Evolutionary conservation across 2,888 invertebrate species (phyloP), one percentile per base, ranked within the genome.

Genomic region (Eupithecia dodoneata): DNA sequence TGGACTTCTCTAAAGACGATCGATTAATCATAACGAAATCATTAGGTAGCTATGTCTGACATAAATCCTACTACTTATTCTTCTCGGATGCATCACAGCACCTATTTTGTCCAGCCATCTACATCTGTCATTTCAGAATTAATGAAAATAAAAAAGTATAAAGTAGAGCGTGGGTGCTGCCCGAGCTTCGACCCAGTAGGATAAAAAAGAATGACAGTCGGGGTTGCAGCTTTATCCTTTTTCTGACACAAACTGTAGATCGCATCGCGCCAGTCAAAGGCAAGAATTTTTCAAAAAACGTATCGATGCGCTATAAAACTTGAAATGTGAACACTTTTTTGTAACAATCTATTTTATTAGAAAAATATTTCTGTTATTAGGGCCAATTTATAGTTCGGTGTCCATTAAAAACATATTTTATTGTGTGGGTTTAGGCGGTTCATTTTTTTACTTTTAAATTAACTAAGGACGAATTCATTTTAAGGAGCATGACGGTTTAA

Each of bases 331-430:
- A 89, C 91, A 88, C 88, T 81, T 92, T 94, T 94, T 93, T 93
- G 86, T 91, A 83, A 67, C 82, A 77, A 84, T 84, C 87, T 86
- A 88, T 89, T 88, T 90, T 89, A 88, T 87, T 87, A 87, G 87
- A 90, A 91, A 93, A 93, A 93, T 94, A 93, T 93, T 92, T 92
- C 91, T 89, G 87, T 91, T 93, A 94, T 94, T 94, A 93, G 84
- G 87, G 87, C 88, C 88, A 93, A 93, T 94, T 94, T 94, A 95
- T 94, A 83, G 90, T 84, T 79, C 84, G 85, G 79, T 87, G 89
- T 90, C 91, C 87, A 92, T 93, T 93, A 93, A 91, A 91, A 89
- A 87, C 87, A 85, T 92, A 92, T 89, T 94, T 94, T 94, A 93
- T 92, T 85, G 88, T 93, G 91, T 93, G 87, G 89, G 88, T 91